A percentile compares a stretch with the other conserved stretches of the same genome.
Conservation (phyloP, 2,888 invertebrate genomes). For the Andrena dorsata region DNA sequence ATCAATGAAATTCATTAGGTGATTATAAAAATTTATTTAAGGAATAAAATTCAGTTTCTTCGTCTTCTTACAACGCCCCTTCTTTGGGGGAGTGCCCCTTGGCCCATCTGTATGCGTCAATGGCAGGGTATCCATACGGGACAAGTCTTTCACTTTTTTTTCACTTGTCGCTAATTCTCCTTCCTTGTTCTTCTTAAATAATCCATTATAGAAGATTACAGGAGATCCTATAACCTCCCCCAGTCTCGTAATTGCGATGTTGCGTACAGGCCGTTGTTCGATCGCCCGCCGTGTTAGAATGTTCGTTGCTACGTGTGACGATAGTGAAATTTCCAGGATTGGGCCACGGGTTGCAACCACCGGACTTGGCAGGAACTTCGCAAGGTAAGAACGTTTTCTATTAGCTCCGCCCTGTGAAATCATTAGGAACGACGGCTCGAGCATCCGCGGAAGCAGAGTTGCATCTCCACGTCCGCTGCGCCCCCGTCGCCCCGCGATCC, state of each 20-base stretch:
- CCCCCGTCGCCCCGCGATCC: too few relatives aligned
- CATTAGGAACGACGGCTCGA: slow-evolving; percentile 67
- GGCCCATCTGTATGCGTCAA: too few relatives aligned
- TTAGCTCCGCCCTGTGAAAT: slow-evolving; percentile 75
- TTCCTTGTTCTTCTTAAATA: too few relatives aligned
- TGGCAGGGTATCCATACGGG: background rate
- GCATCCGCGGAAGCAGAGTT: slow-evolving; percentile 52
- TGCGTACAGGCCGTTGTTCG: slow-evolving; percentile 83
- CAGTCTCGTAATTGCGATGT: slow-evolving; percentile 77
- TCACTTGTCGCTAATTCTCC: background rate
- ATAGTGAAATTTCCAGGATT: slow-evolving; percentile 85
- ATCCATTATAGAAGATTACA: background rate
- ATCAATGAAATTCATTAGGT: too few relatives aligned
- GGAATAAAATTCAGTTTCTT: too few relatives aligned
- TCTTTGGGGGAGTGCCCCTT: background rate
- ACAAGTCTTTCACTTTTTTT: background rate
- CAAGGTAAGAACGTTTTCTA: slow-evolving; percentile 88
- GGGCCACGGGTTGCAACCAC: slow-evolving; percentile 84
- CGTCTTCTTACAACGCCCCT: too few relatives aligned
- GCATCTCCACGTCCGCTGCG: background rate
- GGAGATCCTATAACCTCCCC: background rate
- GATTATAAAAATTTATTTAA: too few relatives aligned
- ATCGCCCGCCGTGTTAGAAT: slow-evolving; percentile 52
- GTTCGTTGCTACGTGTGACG: slow-evolving; percentile 81
- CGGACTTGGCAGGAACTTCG: slow-evolving; percentile 93